These are phyloP conservation scores for Bothrops jararaca DNA, from an alignment of 2,113 vertebrate species.

Conservation along the genomic window DNA sequence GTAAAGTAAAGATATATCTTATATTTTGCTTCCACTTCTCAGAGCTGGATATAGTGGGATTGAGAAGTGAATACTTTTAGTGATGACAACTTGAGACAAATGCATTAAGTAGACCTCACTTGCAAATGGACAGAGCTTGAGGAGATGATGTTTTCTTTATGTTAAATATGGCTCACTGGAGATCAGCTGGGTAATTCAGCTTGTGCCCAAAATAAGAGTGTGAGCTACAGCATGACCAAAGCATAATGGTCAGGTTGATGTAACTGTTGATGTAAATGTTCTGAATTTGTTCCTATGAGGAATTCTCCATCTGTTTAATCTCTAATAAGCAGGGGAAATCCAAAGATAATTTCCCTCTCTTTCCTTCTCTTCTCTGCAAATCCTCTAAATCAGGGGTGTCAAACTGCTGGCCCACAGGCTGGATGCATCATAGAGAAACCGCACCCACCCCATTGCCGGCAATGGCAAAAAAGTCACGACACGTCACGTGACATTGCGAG, in stretches of 20 bases:
- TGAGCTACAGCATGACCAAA: background rate
- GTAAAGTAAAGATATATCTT: no score
- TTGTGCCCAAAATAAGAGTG: background rate
- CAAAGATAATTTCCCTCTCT: background rate
- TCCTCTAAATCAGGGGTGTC: background rate
- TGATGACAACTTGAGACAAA: background rate
- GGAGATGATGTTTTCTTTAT: background rate
- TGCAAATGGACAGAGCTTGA: background rate
- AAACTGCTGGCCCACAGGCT: fast-evolving
- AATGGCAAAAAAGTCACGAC: no score
- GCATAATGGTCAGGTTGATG: background rate
- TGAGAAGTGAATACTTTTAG: background rate
- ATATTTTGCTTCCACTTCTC: background rate
- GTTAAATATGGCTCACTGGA: background rate
- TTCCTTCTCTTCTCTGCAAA: background rate
- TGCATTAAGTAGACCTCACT: background rate
- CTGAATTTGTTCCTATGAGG: background rate
- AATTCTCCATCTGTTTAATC: background rate
- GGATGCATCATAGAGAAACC: no score
- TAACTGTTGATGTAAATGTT: background rate
- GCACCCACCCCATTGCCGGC: no score
- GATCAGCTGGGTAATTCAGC: background rate
- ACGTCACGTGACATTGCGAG: no score
- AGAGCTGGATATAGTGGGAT: background rate
- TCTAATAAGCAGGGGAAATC: background rate